phyloP scores from a whole-genome alignment of 2,797 vertebrate genomes.

The Cossypha heuglini region DNA sequence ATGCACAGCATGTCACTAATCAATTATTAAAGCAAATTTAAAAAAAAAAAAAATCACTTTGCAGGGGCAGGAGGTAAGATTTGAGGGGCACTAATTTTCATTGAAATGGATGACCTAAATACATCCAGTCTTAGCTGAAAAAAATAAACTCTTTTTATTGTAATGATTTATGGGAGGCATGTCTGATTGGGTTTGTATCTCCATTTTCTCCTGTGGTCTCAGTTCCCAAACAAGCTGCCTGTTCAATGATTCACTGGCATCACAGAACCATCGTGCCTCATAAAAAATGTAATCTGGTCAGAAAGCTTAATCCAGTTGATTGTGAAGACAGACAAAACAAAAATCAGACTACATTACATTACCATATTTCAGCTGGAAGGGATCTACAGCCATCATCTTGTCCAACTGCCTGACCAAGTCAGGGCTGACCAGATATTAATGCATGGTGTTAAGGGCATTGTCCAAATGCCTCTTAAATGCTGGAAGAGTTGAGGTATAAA shows the following conservation, averaged over 20 bases:
- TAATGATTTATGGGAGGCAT: background rate
- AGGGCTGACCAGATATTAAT: background rate
- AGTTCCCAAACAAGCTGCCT: background rate
- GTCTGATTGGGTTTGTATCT: background rate
- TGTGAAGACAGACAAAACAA: background rate
- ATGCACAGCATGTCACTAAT: background rate
- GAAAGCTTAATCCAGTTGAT: background rate
- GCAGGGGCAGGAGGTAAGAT: background rate
- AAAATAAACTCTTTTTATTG: background rate
- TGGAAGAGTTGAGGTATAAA: background rate
- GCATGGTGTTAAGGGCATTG: rapidly evolving
- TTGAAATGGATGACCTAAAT: background rate
- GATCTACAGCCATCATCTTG: background rate
- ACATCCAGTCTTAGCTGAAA: background rate
- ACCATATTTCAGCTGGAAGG: background rate
- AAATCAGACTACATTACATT: background rate
- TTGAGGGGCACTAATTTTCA: background rate
- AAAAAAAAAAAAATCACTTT: background rate
- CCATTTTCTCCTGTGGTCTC: background rate
- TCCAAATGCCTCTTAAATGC: background rate
- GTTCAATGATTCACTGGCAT: background rate
- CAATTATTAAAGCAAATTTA: background rate
- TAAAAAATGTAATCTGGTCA: background rate
- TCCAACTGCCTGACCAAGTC: background rate
- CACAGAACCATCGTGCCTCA: background rate